Base-by-base conservation (phyloP, 1,140 invertebrate genomes). In the Steinernema khuongi region DNA sequence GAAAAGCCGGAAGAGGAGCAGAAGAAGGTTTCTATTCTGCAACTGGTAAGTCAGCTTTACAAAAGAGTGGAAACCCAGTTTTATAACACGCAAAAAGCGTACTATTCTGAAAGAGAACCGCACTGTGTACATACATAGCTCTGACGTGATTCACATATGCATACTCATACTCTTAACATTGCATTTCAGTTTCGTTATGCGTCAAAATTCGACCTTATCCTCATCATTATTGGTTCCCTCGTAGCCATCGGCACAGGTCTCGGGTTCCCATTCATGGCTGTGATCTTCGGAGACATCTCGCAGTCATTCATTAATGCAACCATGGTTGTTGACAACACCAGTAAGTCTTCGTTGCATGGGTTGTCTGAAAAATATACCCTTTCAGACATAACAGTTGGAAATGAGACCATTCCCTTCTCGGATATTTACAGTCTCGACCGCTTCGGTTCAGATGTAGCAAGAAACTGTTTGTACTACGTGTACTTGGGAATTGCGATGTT, bases 151-250 rank as follows among this genome's bases (percentile, higher is more conserved):
- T 60, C 19, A 7, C 22, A 60, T 60, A 14, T n/a, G 26, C 50
- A 7, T 4, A 31, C 18, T 30, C 26, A n/a, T n/a, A n/a, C n/a
- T n/a, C n/a, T n/a, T n/a, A n/a, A n/a, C n/a, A n/a, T n/a, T n/a
- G n/a, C 22, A 1, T 75, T 77, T 33, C 32, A 79, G 77, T 79
- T 72, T 73, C 77, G 77, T 17, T 79, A 79, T 68, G 73, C 77
- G 4, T 71, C 69, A 17, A 74, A 33, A 17, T 2, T 74, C 22
- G 77, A 79, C 67, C 1, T 44, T 22, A 22, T 79, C 17, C 67
- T 79, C 69, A 18, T 79, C 1, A 7, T 79, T 4, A 29, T 79
- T 7, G 77, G 77, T 41, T 31, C 60, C 17, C 11, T 31, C 17
- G 72, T 78, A 0, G 74, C 77, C 1, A 67, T 33, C 22, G 73